phyloP scores from a whole-genome alignment of 2,113 vertebrate genomes.

The Heterotilapia buettikoferi region DNA sequence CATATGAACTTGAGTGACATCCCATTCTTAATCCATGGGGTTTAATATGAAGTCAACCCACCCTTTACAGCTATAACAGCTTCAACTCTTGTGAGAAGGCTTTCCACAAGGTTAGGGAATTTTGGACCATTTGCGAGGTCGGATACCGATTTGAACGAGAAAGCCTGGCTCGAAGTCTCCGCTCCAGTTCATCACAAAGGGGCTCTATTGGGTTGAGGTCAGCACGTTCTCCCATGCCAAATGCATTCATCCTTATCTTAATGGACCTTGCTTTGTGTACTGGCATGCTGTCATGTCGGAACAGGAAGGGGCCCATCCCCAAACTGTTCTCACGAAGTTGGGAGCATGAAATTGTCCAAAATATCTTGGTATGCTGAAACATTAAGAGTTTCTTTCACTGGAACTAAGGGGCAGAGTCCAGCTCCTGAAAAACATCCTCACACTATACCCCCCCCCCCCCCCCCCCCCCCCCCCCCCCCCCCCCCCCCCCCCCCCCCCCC shows the following conservation, averaged over 20 bases:
- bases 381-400: not conserved
- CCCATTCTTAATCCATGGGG: not conserved
- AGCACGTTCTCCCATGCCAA: not conserved
- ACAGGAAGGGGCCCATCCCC: not conserved
- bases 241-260: not conserved
- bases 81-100: not conserved
- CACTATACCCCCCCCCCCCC: not conserved
- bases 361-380: not conserved
- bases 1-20: not conserved
- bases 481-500: too few relatives aligned
- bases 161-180: fast-evolving
- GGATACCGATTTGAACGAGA: not conserved
- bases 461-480: too few relatives aligned
- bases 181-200: not conserved
- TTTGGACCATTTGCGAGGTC: not conserved
- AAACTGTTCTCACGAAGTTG: not conserved
- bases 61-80: not conserved
- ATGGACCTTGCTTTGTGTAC: not conserved
- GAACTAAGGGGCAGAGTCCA: not conserved
- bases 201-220: not conserved
- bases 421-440: not conserved
- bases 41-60: not conserved
- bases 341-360: not conserved
- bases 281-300: not conserved
- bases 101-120: not conserved